These are phyloP conservation scores for Orthonychiurus folsomi DNA, from an alignment of 2,888 invertebrate genomes.

Conservation along the genomic window DNA sequence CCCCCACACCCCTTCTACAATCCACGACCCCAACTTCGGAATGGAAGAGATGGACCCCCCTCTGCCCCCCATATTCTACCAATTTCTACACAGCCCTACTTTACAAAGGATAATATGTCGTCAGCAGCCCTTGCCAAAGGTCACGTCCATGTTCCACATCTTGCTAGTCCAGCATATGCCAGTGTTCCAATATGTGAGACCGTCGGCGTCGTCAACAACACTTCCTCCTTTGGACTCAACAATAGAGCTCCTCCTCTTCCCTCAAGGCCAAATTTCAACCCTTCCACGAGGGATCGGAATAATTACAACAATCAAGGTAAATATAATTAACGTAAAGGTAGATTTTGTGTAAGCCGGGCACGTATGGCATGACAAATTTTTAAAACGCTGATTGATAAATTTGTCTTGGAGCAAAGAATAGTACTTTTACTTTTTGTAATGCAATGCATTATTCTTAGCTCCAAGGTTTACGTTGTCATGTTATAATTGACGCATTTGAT, in stretches of 20 bases:
- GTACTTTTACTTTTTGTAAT: too few relatives aligned
- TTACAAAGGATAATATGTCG: conserved; percentile 10
- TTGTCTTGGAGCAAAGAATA: too few relatives aligned
- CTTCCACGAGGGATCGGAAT: conserved; percentile 21
- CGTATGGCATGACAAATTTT: too few relatives aligned
- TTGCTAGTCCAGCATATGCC: conserved; percentile 28
- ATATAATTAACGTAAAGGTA: not conserved
- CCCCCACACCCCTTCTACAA: conserved; percentile 24
- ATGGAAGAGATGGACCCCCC: not conserved
- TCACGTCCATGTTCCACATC: conserved; percentile 11
- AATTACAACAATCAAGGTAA: conserved; percentile 25
- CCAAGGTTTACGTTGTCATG: conserved; percentile 3
- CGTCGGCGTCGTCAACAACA: too few relatives aligned
- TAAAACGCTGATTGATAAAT: too few relatives aligned
- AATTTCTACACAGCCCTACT: conserved; percentile 15
- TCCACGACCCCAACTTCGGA: conserved; percentile 3
- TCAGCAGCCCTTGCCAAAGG: not conserved
- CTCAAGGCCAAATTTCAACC: conserved; percentile 21
- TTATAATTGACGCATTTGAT: too few relatives aligned
- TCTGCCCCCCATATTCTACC: not conserved
- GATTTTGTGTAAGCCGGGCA: too few relatives aligned
- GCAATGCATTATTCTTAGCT: too few relatives aligned
- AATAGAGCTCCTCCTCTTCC: conserved; percentile 25
- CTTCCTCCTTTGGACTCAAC: conserved; percentile 16
- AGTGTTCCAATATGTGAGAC: conserved; percentile 28